Conservation (phyloP, 2,797 vertebrate species). For the Sardinella longiceps region DNA sequence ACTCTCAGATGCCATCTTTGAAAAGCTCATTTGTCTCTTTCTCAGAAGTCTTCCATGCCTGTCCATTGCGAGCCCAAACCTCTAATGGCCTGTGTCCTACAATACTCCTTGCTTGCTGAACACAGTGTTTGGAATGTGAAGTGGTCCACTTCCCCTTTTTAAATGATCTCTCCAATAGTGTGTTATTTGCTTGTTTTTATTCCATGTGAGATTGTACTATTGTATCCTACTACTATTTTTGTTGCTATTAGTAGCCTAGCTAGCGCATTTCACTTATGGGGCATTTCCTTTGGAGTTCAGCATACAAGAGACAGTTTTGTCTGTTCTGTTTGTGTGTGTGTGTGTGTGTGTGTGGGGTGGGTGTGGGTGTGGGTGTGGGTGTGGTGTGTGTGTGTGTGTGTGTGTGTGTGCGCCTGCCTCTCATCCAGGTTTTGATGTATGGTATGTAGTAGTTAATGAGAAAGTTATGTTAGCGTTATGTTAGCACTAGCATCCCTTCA, state of each 20-base stretch:
- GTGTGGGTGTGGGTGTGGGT: not conserved
- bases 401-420: not conserved
- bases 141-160: not conserved
- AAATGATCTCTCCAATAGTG: not conserved
- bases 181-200: not conserved
- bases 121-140: not conserved
- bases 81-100: too few relatives aligned
- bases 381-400: not conserved
- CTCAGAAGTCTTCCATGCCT: not conserved
- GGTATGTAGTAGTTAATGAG: not conserved
- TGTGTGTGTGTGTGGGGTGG: too few relatives aligned
- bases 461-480: slow-evolving; percentile 1
- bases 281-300: not conserved
- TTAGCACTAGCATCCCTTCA: not conserved
- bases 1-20: slow-evolving; percentile 50
- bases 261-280: not conserved
- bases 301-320: not conserved
- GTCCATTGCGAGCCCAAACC: not conserved
- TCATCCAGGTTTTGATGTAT: not conserved
- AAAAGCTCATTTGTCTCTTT: slow-evolving; percentile 49
- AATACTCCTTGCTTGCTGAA: not conserved
- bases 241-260: not conserved
- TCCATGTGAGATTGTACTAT: not conserved
- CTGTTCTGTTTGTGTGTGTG: not conserved
- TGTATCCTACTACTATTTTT: not conserved